Percentiles rank a stretch among this genome's conserved stretches.
Evolutionary conservation across 2,888 invertebrate genomes (phyloP).

Genomic region (Ichneumoninae sp.): DNA sequence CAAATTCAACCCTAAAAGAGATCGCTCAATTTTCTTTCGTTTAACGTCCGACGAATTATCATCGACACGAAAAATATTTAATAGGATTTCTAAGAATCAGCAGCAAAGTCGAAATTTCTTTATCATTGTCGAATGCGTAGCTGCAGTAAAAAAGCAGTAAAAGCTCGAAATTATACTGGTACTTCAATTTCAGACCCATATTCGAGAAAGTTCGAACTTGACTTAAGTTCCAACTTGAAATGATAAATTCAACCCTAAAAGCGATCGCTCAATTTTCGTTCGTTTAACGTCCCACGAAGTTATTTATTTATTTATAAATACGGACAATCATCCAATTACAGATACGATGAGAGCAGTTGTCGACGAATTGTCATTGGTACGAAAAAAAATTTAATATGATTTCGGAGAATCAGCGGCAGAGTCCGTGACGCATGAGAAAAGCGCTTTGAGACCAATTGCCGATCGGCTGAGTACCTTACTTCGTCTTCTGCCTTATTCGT

Average conservation of each 20-base stretch:
- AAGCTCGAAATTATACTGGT: too few relatives aligned
- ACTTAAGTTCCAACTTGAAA: too few relatives aligned
- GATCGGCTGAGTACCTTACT: neutral
- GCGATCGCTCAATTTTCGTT: neutral
- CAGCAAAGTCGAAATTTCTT: neutral
- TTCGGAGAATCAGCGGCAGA: slow-evolving; percentile 20
- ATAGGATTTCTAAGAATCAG: slow-evolving; percentile 25
- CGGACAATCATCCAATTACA: too few relatives aligned
- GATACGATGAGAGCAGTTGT: too few relatives aligned
- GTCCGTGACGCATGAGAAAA: slow-evolving; percentile 32
- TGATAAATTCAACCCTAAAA: too few relatives aligned
- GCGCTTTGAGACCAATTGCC: neutral
- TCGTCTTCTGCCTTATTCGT: slow-evolving; percentile 8
- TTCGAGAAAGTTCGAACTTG: too few relatives aligned
- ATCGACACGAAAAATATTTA: neutral
- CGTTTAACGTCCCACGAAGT: neutral
- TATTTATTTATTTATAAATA: too few relatives aligned
- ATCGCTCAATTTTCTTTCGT: neutral
- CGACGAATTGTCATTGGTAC: neutral
- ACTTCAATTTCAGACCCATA: too few relatives aligned
- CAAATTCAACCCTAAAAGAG: too few relatives aligned
- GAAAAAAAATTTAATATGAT: slow-evolving; percentile 15
- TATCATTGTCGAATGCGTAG: too few relatives aligned
- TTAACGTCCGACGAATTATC: slow-evolving; percentile 12
- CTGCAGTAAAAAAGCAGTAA: too few relatives aligned